Evolutionary conservation across 2,113 vertebrate species (phyloP), one percentile per base, ranked within the genome.

Genomic region (Opisthocomus hoazin): DNA sequence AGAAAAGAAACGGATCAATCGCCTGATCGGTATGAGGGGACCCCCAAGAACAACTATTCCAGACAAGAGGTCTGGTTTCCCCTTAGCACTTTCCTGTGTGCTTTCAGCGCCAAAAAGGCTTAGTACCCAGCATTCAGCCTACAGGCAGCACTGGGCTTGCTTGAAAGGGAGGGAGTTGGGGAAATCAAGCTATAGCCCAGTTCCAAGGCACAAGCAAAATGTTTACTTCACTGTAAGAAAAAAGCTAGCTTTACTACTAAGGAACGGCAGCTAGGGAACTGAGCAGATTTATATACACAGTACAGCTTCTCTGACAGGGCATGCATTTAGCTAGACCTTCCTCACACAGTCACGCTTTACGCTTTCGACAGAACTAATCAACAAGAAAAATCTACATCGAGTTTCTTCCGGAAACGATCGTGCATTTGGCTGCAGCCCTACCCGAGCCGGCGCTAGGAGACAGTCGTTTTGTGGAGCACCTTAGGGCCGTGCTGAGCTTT

Each of bases 161-260:
- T 90, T 94, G 82, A 78, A 92, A 90, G 70, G 86, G 51, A 61
- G 79, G 64, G 83, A 61, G 20, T 13, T 80, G 76, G 87, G 90
- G 92, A 96, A 97, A 80, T 88, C 89, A 91, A 95, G 96, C 93
- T 93, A 18, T n/a, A 29, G n/a, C 92, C 90, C 88, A 83, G 81
- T 96, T 97, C 92, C 91, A 97, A 97, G 94, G 96, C 89, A 96
- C 96, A 96, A 87, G 94, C 90, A 93, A 90, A 94, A 96, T 91
- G 43, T 89, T 85, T 76, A 90, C 89, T 90, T 82, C 85, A 96
- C 95, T 70, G 20, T 19, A 92, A 54, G 84, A 34, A 54, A 84
- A 66, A 78, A 92, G 64, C 56, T 13, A 74, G 84, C 77, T 19
- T 69, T 48, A 94, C 91, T 80, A 94, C 89, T n/a, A 87, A 46